Evolutionary conservation across 2,888 invertebrate genomes (phyloP).

Genomic region (Neelides folsomi): DNA sequence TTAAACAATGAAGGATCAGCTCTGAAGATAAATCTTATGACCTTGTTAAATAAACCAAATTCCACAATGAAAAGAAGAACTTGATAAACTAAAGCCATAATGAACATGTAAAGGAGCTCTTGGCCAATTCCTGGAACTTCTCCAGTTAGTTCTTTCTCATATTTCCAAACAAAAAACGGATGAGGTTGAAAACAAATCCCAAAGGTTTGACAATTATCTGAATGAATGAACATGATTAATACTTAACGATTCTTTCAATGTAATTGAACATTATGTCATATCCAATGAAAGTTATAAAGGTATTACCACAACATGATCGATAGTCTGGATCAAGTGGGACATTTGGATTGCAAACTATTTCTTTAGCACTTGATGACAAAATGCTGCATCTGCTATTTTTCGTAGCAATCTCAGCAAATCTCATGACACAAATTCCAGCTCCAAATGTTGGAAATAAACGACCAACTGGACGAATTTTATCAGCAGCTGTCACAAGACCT

Average conservation of each 20-base stretch:
- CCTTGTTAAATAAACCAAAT: slow-evolving; percentile 18
- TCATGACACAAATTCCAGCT: slow-evolving; percentile 22
- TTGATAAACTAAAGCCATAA: slow-evolving; percentile 16
- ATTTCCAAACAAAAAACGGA: slow-evolving; percentile 22
- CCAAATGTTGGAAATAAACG: slow-evolving; percentile 29
- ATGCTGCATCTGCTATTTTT: slow-evolving; percentile 25
- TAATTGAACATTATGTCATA: too few species aligned
- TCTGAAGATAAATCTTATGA: slow-evolving; percentile 11
- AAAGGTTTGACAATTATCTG: slow-evolving; percentile 20
- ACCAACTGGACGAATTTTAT: slow-evolving; percentile 7
- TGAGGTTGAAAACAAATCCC: slow-evolving; percentile 20
- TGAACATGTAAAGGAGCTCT: slow-evolving; percentile 21
- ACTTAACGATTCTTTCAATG: too few species aligned
- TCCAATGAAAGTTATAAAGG: too few species aligned
- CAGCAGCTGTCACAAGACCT: background rate
- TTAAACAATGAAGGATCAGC: slow-evolving; percentile 12
- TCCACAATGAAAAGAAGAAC: slow-evolving; percentile 20
- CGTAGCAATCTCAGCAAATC: slow-evolving; percentile 19
- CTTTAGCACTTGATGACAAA: slow-evolving; percentile 14
- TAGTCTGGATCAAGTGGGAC: slow-evolving; percentile 7
- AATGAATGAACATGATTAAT: too few species aligned
- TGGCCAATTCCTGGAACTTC: slow-evolving; percentile 19
- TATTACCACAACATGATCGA: slow-evolving; percentile 28
- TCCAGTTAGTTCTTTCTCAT: slow-evolving; percentile 1
- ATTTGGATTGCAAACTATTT: slow-evolving; percentile 20